Evolutionary conservation across 2,888 invertebrate genomes (phyloP).

Genomic region (Amorpha juglandis): DNA sequence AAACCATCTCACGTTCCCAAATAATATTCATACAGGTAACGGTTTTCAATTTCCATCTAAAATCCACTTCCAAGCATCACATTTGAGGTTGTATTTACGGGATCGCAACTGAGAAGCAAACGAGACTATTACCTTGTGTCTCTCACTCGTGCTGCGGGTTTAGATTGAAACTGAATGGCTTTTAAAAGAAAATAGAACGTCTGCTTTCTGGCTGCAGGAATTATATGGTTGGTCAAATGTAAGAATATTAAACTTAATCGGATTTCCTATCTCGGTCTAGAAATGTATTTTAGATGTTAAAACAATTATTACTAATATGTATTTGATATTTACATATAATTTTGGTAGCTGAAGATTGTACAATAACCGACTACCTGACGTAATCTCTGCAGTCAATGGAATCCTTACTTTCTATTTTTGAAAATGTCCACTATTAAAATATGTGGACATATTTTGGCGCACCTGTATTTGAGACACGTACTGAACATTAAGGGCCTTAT

Average conservation of each 20-base stretch:
- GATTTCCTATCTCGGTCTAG: too few relatives aligned
- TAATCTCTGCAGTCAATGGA: too few relatives aligned
- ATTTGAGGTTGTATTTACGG: constrained; percentile 31
- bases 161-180: constrained; percentile 72
- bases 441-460: too few relatives aligned
- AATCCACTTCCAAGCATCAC: constrained; percentile 24
- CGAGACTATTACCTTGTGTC: constrained; percentile 61
- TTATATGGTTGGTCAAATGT: constrained; percentile 8
- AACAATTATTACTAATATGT: too few relatives aligned
- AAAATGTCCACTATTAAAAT: too few relatives aligned
- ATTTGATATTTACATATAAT: too few relatives aligned
- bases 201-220: constrained; percentile 5
- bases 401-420: too few relatives aligned
- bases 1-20: constrained; percentile 12
- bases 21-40: constrained; percentile 21
- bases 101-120: constrained; percentile 40
- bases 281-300: constrained; percentile 6
- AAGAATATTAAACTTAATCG: not conserved
- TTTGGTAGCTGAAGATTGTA: too few relatives aligned
- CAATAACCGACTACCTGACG: too few relatives aligned
- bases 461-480: too few relatives aligned
- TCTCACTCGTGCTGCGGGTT: constrained; percentile 56
- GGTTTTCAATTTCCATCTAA: constrained; percentile 21
- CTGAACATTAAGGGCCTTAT: too few relatives aligned
- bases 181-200: constrained; percentile 22